A percentile compares a stretch with the other conserved stretches of the same genome.
phyloP scores from a whole-genome alignment of 2,113 vertebrate species.

The Oryzias curvinotus region DNA sequence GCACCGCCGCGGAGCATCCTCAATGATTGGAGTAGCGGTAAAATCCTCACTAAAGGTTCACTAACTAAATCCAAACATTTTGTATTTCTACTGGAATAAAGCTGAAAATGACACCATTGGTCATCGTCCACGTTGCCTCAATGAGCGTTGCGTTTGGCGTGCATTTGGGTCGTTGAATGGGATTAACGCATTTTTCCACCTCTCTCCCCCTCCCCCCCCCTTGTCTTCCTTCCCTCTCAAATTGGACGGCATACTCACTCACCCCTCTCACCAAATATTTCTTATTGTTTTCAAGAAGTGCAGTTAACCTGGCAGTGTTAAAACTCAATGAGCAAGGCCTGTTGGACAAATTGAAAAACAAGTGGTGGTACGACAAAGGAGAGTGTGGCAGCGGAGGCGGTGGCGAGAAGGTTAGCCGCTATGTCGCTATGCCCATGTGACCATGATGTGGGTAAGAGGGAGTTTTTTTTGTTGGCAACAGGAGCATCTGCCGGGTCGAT shows the following conservation, averaged over 20 bases:
- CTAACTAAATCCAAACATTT: no score
- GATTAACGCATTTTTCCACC: constrained; percentile 63
- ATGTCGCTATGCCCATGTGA: constrained; percentile 86
- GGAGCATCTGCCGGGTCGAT: constrained; percentile 92
- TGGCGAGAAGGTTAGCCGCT: constrained; percentile 99
- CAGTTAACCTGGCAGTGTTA: constrained; percentile 99
- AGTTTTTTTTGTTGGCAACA: constrained; percentile 86
- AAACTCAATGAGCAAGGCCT: constrained; percentile 99
- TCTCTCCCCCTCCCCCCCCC: constrained; percentile 64
- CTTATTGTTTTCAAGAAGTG: constrained; percentile 99
- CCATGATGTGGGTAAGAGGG: constrained; percentile 83
- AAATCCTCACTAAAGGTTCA: no score
- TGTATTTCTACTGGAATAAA: no score
- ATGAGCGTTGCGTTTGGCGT: constrained; percentile 22
- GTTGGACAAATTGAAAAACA: constrained; percentile 99
- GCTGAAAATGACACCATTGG: no score
- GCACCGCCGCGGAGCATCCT: no score
- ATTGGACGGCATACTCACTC: constrained; percentile 75
- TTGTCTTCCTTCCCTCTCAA: constrained; percentile 44
- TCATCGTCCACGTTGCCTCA: no score
- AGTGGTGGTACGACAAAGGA: constrained; percentile 99
- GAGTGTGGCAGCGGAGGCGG: constrained; percentile 99
- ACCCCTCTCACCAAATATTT: constrained; percentile 95
- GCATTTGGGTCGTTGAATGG: constrained; percentile 29
- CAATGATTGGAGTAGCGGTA: no score